A percentile compares a stretch with the other conserved stretches of the same genome.
Evolutionary conservation across 2,113 vertebrate genomes (phyloP).

Genomic region (Aspiorhynchus laticeps): DNA sequence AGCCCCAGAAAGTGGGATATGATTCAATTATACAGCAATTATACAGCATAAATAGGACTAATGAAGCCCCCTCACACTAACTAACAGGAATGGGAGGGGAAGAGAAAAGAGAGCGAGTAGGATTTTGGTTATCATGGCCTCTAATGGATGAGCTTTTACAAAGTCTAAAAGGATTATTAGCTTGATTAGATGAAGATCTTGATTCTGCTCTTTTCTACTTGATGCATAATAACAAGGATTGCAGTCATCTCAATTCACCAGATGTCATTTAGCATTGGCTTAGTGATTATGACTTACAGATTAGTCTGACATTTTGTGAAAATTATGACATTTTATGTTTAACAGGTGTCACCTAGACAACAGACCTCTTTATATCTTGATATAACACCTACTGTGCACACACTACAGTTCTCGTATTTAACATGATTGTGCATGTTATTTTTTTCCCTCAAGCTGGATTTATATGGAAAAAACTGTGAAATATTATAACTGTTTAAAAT

Average conservation of each 20-base stretch:
- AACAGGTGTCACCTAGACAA: not conserved
- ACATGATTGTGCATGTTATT: too few species aligned
- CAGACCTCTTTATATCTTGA: not conserved
- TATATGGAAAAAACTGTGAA: too few species aligned
- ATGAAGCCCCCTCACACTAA: constrained; percentile 42
- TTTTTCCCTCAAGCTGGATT: too few species aligned
- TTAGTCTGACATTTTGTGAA: not conserved
- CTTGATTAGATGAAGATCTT: constrained; percentile 53
- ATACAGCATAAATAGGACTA: constrained; percentile 52
- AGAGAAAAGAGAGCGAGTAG: constrained; percentile 10
- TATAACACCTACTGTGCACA: not conserved
- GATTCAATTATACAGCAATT: constrained; percentile 53
- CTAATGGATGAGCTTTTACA: constrained; percentile 44
- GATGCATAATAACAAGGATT: constrained; percentile 37
- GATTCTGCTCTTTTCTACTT: constrained; percentile 48
- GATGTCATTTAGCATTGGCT: not conserved
- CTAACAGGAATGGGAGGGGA: constrained; percentile 24
- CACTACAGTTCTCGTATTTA: not conserved
- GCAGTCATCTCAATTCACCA: constrained; percentile 31
- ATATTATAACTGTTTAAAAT: not conserved
- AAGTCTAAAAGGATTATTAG: constrained; percentile 53
- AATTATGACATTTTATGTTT: not conserved
- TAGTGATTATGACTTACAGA: not conserved
- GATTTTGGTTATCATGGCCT: constrained; percentile 51
- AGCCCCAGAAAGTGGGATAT: constrained; percentile 39